phyloP scores from a whole-genome alignment of 2,113 vertebrate genomes.

The Trochalopteron elliotii region DNA sequence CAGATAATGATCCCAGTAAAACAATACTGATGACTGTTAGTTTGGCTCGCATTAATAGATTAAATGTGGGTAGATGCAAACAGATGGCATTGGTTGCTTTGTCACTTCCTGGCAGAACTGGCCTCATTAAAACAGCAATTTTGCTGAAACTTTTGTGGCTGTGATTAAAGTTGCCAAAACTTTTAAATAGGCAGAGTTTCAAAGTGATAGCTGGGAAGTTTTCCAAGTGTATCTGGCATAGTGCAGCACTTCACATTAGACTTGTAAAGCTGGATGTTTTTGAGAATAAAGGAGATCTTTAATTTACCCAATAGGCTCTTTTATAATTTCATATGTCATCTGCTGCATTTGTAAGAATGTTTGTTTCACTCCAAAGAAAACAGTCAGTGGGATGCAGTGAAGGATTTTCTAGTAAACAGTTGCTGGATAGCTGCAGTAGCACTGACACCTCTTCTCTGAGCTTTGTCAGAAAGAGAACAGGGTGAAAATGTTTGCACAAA shows the following conservation, averaged over 20 bases:
- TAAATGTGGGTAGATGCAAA: constrained; percentile 50
- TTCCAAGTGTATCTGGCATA: constrained; percentile 52
- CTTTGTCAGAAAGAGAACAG: background rate
- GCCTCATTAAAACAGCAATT: constrained; percentile 50
- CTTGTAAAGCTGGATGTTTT: constrained; percentile 3
- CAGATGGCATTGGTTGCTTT: constrained; percentile 41
- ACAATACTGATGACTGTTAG: constrained; percentile 14
- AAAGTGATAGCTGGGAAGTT: constrained; percentile 33
- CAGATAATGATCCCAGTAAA: constrained; percentile 36
- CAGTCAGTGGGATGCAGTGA: background rate
- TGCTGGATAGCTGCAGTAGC: background rate
- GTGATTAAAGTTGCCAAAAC: constrained; percentile 24
- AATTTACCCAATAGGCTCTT: constrained; percentile 14
- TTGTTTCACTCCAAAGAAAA: constrained; percentile 27
- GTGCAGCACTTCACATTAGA: background rate
- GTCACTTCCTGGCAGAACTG: constrained; percentile 39
- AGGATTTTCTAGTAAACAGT: background rate
- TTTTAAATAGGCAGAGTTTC: constrained; percentile 30
- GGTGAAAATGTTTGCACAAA: background rate
- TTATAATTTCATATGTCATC: constrained; percentile 19
- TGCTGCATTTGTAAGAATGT: background rate
- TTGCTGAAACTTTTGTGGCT: constrained; percentile 9
- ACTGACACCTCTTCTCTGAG: background rate
- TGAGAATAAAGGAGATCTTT: constrained; percentile 17
- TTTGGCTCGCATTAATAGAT: constrained; percentile 42